Conservation (phyloP, 2,888 invertebrate species). For the Salticus scenicus region DNA sequence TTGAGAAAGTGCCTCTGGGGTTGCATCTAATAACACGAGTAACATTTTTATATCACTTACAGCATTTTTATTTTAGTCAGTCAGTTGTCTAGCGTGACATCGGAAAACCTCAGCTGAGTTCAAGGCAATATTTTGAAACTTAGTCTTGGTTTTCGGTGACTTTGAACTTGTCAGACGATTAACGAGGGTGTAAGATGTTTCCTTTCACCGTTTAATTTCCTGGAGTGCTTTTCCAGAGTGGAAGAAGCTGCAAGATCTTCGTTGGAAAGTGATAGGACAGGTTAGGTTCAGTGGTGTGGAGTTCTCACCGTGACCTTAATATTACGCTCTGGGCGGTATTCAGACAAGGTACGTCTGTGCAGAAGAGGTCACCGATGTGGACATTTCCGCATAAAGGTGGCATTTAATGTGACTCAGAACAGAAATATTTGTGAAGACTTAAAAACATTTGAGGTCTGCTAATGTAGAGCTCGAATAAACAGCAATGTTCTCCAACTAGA, state of each 20-base stretch:
- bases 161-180: constrained; percentile 8
- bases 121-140: neutral
- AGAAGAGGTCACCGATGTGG: constrained; percentile 10
- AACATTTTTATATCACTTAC: neutral
- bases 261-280: constrained; percentile 14
- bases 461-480: no score
- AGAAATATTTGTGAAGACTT: neutral
- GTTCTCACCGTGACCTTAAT: constrained; percentile 8
- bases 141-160: neutral
- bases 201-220: constrained; percentile 12
- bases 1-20: no score
- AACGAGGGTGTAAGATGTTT: neutral
- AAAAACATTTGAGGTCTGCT: no score
- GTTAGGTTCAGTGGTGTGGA: neutral
- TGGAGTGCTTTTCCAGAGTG: neutral
- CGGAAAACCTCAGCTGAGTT: neutral
- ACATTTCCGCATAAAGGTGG: constrained; percentile 9
- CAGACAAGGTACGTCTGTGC: neutral
- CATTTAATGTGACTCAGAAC: neutral
- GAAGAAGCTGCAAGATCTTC: neutral
- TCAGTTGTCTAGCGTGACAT: neutral
- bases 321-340: constrained; percentile 6
- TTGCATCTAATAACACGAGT: no score
- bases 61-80: neutral
- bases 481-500: no score